phyloP scores from a whole-genome alignment of 2,888 invertebrate species.

The Myathropa florea region DNA sequence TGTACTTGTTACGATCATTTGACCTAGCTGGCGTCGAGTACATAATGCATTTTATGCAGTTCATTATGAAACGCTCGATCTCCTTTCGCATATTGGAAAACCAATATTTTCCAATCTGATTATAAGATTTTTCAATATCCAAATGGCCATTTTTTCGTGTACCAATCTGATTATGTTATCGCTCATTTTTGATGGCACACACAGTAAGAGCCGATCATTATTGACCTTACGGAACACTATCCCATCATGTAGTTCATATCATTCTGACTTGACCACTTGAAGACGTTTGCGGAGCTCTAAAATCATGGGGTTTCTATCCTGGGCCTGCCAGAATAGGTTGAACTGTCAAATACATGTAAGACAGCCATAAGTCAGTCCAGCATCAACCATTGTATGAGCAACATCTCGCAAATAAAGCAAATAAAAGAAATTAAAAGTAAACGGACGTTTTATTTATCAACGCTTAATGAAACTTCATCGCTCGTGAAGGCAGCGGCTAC shows the following conservation, averaged over 20 bases:
- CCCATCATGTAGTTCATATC: too few relatives aligned
- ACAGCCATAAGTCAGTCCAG: too few relatives aligned
- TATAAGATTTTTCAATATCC: slow-evolving; percentile 31
- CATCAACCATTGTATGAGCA: too few relatives aligned
- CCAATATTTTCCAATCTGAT: slow-evolving; percentile 76
- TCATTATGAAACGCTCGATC: slow-evolving; percentile 76
- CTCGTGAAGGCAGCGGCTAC: too few relatives aligned
- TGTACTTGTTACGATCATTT: slow-evolving; percentile 76
- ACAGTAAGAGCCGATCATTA: slow-evolving; percentile 21
- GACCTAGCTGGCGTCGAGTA: slow-evolving; percentile 74
- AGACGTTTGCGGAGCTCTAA: too few relatives aligned
- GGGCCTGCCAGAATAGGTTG: too few relatives aligned
- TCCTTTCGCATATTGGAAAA: slow-evolving; percentile 77
- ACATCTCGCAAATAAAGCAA: too few relatives aligned
- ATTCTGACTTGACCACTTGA: too few relatives aligned
- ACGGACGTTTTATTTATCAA: not conserved
- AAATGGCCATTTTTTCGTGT: slow-evolving; percentile 55
- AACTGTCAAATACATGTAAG: too few relatives aligned
- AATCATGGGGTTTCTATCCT: too few relatives aligned
- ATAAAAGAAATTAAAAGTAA: slow-evolving; percentile 62
- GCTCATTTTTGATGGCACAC: slow-evolving; percentile 37
- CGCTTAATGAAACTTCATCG: too few relatives aligned
- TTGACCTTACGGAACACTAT: slow-evolving; percentile 71
- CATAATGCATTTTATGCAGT: slow-evolving; percentile 77
- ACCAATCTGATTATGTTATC: slow-evolving; percentile 38